These are phyloP conservation scores for Mystacornis crossleyi DNA, from an alignment of 2,113 vertebrate species.

Conservation along the genomic window DNA sequence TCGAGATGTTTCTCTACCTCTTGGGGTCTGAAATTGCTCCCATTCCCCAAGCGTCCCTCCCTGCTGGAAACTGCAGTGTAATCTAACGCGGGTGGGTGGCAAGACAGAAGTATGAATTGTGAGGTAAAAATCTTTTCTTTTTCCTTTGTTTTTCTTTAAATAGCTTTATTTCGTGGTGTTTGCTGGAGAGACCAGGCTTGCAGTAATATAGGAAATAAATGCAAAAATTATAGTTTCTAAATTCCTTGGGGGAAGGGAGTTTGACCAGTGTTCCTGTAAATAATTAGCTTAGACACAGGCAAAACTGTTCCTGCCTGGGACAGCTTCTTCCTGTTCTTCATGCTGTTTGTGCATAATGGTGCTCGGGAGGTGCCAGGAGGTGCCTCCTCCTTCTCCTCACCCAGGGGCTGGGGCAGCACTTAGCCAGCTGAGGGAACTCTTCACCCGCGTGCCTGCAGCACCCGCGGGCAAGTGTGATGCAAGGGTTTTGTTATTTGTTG, in stretches of 20 bases:
- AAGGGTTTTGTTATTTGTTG: not conserved
- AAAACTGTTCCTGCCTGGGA: not conserved
- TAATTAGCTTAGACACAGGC: not conserved
- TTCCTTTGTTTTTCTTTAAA: not conserved
- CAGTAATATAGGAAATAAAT: not conserved
- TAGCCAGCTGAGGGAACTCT: not conserved
- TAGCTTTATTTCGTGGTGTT: not conserved
- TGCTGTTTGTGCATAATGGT: not conserved
- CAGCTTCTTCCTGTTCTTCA: not conserved
- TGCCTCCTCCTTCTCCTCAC: not conserved
- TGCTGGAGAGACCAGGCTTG: not conserved
- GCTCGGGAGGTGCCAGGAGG: not conserved
- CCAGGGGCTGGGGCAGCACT: not conserved
- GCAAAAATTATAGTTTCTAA: not conserved
- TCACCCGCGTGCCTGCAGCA: not conserved
- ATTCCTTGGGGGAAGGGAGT: not conserved
- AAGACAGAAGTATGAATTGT: not conserved
- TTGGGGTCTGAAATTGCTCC: constrained; percentile 8
- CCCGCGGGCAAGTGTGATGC: not conserved
- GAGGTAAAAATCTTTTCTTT: not conserved
- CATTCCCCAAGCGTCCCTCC: not conserved
- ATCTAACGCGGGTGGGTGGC: not conserved
- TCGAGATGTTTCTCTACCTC: not conserved
- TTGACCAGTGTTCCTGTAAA: not conserved
- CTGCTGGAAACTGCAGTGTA: not conserved